A percentile compares a stretch with the other conserved stretches of the same genome.
phyloP scores from a whole-genome alignment of 2,113 vertebrate species.

The Uria aalge region DNA sequence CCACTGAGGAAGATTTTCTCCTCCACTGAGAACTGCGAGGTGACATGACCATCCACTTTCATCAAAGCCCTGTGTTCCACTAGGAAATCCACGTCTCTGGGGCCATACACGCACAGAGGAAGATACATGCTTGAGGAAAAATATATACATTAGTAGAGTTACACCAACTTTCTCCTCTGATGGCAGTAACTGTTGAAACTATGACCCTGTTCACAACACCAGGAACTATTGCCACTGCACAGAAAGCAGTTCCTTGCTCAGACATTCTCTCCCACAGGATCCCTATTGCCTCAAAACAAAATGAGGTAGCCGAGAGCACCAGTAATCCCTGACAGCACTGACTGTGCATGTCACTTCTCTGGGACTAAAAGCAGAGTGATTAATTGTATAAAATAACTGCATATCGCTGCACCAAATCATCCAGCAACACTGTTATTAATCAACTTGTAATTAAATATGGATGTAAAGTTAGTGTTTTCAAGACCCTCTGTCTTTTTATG shows the following conservation, averaged over 20 bases:
- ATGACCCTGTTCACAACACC: neutral
- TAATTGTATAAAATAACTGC: neutral
- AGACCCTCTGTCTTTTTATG: neutral
- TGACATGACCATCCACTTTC: conserved; percentile 1
- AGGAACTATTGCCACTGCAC: neutral
- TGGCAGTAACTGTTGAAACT: neutral
- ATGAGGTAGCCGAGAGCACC: neutral
- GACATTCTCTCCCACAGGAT: neutral
- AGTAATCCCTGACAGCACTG: neutral
- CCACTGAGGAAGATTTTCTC: neutral
- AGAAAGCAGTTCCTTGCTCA: neutral
- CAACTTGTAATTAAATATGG: neutral
- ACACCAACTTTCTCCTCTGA: neutral
- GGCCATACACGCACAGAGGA: neutral
- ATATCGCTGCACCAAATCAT: neutral
- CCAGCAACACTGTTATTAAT: neutral
- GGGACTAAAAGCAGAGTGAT: neutral
- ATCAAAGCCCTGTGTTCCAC: neutral
- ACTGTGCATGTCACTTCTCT: neutral
- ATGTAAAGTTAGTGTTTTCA: neutral
- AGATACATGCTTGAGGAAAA: neutral
- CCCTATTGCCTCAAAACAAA: neutral
- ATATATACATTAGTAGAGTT: neutral
- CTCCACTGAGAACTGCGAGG: neutral
- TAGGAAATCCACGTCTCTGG: neutral